Evolutionary conservation across 2,888 invertebrate genomes (phyloP).

Genomic region (Junonia oenone): DNA sequence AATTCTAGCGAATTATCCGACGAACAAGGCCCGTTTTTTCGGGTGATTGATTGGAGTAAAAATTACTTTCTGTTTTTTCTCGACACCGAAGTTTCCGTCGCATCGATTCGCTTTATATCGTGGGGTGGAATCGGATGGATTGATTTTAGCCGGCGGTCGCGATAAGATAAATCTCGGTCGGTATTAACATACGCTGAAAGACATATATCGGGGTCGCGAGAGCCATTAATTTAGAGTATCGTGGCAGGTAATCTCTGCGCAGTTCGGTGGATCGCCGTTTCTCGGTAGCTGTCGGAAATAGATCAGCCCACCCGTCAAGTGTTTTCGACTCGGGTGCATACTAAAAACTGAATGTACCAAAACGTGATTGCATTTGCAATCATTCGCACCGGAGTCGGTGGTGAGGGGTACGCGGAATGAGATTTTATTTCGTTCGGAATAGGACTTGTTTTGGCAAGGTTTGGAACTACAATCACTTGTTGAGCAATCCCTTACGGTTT

Average conservation of each 20-base stretch:
- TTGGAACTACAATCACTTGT: conserved; percentile 3
- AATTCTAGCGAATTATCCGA: conserved; percentile 77
- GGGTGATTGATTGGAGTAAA: conserved; percentile 75
- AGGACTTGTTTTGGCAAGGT: neutral
- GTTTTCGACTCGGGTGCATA: conserved; percentile 21
- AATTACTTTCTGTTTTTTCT: conserved; percentile 68
- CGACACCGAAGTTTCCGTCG: conserved; percentile 36
- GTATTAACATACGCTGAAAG: conserved; percentile 42
- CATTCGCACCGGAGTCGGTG: conserved; percentile 8
- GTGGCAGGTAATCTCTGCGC: conserved; percentile 49
- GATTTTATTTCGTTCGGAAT: neutral
- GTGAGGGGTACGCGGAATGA: neutral
- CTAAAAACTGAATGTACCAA: conserved; percentile 21
- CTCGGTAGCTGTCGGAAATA: conserved; percentile 60
- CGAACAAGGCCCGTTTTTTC: conserved; percentile 65
- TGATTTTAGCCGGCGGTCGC: conserved; percentile 40
- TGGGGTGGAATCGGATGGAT: conserved; percentile 37
- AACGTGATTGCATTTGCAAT: conserved; percentile 28
- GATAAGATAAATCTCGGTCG: conserved; percentile 40
- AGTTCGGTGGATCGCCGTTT: conserved; percentile 40
- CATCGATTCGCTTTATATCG: conserved; percentile 43
- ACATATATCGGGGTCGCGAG: conserved; percentile 40
- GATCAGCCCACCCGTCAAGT: conserved; percentile 54
- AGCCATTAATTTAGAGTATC: conserved; percentile 60
- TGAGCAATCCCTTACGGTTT: conserved; percentile 14